Evolutionary conservation across 2,888 invertebrate species (phyloP), one percentile per base, ranked within the genome.

Genomic region (Caenorhabditis imperialis): DNA sequence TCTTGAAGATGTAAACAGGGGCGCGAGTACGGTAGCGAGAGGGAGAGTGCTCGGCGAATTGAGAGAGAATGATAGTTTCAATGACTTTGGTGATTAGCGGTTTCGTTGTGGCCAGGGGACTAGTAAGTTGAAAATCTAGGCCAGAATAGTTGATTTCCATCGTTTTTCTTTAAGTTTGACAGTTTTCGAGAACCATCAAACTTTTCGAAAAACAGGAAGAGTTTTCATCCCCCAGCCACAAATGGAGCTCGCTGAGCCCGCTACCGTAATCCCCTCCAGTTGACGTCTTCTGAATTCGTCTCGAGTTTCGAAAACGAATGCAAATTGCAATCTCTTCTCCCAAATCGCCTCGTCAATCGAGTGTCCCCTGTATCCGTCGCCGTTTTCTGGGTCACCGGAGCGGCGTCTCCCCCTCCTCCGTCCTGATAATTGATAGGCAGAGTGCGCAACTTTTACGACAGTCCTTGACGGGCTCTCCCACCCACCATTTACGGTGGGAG

Each of bases 11-110:
- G 65, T 65, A 65, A 65, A 65, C 65, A 65, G 65, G 42, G 48
- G 53, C 27, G 10, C 7, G 65, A 50, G 35, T 65, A 65, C 65
- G 25, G 65, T 65, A 65, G 40, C n/a, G n/a, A n/a, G n/a, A 65
- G 48, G 57, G 65, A 65, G 48, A 65, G 55, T 65, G 65, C 65
- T 65, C 65, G 50, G 50, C 65, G 65, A 65, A n/a, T n/a, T n/a
- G n/a, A n/a, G n/a, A n/a, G n/a, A n/a, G n/a, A n/a, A n/a, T n/a
- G n/a, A n/a, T n/a, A n/a, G n/a, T n/a, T n/a, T n/a, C n/a, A n/a
- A n/a, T n/a, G n/a, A n/a, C n/a, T n/a, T n/a, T n/a, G n/a, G n/a
- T n/a, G n/a, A n/a, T n/a, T n/a, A n/a, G n/a, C n/a, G n/a, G n/a
- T n/a, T n/a, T n/a, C n/a, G n/a, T n/a, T n/a, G n/a, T n/a, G n/a